These are phyloP conservation scores for Atrina japonica DNA, from an alignment of 2,888 invertebrate species.

Conservation along the genomic window DNA sequence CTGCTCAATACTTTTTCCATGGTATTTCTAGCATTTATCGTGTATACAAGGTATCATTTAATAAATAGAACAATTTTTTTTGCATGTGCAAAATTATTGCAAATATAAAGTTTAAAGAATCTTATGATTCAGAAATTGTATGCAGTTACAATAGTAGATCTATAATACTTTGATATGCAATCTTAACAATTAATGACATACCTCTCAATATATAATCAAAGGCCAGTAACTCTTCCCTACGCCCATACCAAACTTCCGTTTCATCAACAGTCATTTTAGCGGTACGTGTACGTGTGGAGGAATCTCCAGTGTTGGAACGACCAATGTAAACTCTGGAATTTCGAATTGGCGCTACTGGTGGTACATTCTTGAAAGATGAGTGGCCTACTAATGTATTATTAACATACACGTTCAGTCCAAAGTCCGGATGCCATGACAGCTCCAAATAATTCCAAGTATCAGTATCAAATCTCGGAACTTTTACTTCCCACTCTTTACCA, in stretches of 20 bases:
- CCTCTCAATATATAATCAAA: conserved; percentile 72
- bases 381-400: conserved; percentile 62
- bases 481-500: conserved; percentile 60
- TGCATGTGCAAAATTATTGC: too few species aligned
- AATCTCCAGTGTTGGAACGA: conserved; percentile 66
- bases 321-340: conserved; percentile 65
- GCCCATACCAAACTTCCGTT: conserved; percentile 73
- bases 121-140: too few species aligned
- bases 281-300: conserved; percentile 52
- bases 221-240: conserved; percentile 69
- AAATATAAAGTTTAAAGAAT: too few species aligned
- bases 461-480: conserved; percentile 52
- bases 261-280: conserved; percentile 70
- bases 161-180: too few species aligned
- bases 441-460: conserved; percentile 77
- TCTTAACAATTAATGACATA: too few species aligned
- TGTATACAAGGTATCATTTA: too few species aligned
- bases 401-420: conserved; percentile 68
- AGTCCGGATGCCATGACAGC: conserved; percentile 73
- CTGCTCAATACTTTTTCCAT: too few species aligned
- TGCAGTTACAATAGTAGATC: too few species aligned
- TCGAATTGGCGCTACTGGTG: background rate
- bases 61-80: too few species aligned
- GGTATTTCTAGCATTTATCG: too few species aligned
- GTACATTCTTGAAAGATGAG: conserved; percentile 27